Evolutionary conservation across 2,888 invertebrate species (phyloP).

Genomic region (Dromius quadrimaculatus): DNA sequence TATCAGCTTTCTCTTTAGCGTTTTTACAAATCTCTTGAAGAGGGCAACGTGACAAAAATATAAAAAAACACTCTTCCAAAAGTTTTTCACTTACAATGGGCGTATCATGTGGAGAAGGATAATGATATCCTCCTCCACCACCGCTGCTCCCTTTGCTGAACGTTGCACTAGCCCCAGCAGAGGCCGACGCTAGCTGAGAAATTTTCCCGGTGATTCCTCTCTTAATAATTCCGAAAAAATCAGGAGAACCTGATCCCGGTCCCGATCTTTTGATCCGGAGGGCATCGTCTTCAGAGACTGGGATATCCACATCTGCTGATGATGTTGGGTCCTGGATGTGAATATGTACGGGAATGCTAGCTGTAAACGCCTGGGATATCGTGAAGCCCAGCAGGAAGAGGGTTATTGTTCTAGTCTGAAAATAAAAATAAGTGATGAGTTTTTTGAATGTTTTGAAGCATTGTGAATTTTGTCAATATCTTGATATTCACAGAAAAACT

Average conservation of each 20-base stretch:
- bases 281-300: conserved; percentile 4
- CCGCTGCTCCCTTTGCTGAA: conserved; percentile 68
- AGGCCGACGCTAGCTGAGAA: conserved; percentile 70
- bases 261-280: conserved; percentile 56
- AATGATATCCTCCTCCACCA: conserved; percentile 56
- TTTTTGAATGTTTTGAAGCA: too few species aligned
- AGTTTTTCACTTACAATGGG: conserved; percentile 52
- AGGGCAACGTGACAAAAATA: neutral
- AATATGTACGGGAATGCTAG: conserved; percentile 18
- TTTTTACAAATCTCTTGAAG: too few species aligned
- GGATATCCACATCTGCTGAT: conserved; percentile 26
- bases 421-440: too few species aligned
- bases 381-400: conserved; percentile 33
- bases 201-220: conserved; percentile 70
- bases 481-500: too few species aligned
- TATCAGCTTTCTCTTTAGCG: too few species aligned
- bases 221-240: conserved; percentile 65
- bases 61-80: neutral
- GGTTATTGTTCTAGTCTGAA: conserved; percentile 35
- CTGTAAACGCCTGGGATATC: neutral
- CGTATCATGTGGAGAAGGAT: conserved; percentile 68
- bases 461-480: too few species aligned
- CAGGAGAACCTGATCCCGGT: conserved; percentile 63
- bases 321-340: conserved; percentile 6
- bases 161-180: conserved; percentile 68